Conservation (phyloP, 1,140 invertebrate species). For the Drosophila orena region DNA sequence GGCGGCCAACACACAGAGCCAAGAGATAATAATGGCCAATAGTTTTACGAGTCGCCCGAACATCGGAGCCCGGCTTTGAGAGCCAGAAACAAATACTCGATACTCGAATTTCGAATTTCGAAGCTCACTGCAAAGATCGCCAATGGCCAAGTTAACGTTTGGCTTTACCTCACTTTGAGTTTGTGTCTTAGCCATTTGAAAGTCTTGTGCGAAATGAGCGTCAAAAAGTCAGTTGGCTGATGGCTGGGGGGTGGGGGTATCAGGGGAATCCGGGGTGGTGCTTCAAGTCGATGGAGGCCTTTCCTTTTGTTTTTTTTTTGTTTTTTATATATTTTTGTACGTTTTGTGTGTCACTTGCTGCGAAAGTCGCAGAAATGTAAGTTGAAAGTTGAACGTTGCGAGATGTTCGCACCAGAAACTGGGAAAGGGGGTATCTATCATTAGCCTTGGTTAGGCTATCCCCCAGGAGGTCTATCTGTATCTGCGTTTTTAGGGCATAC, state of each 20-base stretch:
- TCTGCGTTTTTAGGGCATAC: slow-evolving; percentile 36
- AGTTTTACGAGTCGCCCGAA: slow-evolving; percentile 42
- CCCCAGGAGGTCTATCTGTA: slow-evolving; percentile 45
- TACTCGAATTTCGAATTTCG: slow-evolving; percentile 49
- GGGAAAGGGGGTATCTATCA: slow-evolving; percentile 35
- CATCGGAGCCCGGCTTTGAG: slow-evolving; percentile 9
- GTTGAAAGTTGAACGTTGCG: slow-evolving; percentile 75
- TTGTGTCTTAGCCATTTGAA: slow-evolving; percentile 68
- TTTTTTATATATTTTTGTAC: slow-evolving; percentile 8
- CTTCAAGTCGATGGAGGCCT: slow-evolving; percentile 40
- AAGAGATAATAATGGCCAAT: slow-evolving; percentile 74
- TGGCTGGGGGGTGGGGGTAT: not conserved
- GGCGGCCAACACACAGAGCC: slow-evolving; percentile 42
- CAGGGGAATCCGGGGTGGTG: not conserved
- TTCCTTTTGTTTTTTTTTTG: slow-evolving; percentile 66
- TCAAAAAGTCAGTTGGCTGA: slow-evolving; percentile 45
- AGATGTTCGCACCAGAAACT: slow-evolving; percentile 57
- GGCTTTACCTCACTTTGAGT: slow-evolving; percentile 21
- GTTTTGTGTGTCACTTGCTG: slow-evolving; percentile 74
- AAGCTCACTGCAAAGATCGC: slow-evolving; percentile 51
- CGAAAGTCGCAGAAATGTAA: slow-evolving; percentile 71
- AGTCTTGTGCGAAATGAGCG: slow-evolving; percentile 70
- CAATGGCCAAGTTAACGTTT: slow-evolving; percentile 48
- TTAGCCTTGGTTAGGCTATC: slow-evolving; percentile 56
- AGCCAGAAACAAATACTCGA: slow-evolving; percentile 57